Base-by-base conservation (phyloP, 2,113 vertebrate species). In the Amia ocellicauda region DNA sequence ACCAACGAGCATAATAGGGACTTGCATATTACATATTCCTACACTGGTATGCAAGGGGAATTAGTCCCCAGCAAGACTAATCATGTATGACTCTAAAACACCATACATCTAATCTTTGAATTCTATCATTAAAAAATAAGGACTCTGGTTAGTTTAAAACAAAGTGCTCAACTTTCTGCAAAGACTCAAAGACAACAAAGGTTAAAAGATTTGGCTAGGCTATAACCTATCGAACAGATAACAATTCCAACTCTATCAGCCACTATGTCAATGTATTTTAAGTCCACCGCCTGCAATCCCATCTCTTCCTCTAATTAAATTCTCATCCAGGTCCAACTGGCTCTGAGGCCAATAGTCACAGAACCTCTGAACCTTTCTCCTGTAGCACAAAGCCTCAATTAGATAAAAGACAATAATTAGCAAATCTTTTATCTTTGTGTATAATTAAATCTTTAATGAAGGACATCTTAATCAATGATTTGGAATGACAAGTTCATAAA, bases 401-500 rank as follows among this genome's bases (percentile, higher is more conserved):
- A 95, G 91, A 94, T 95, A 93, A 95, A 93, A 90, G 86, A 91
- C 94, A 96, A 94, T 94, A 92, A 96, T 93, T 93, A 94, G 90
- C 91, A 93, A 92, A 97, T 96, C 92, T 95, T 95, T 95, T 94
- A 93, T 93, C 92, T 93, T 89, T 87, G 90, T 87, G 90, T 89
- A 92, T 93, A 93, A 97, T 98, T 95, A 97, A 95, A 94, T 89
- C 89, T 82, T 88, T 91, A 89, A 85, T 86, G 81, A 91, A 90
- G 88, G 93, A 95, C 90, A 76, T 90, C 86, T 90, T 85, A 93
- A 94, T 97, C 94, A 89, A 98, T 97, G 86, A 83, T 79, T 88
- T 87, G 83, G 91, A 96, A 94, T 93, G 93, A 95, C 94, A 95
- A 91, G 89, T 94, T 95, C 87, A 93, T 97, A 97, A 97, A 96